These are phyloP conservation scores for Synergus itoensis DNA, from an alignment of 2,888 invertebrate species.

Conservation along the genomic window DNA sequence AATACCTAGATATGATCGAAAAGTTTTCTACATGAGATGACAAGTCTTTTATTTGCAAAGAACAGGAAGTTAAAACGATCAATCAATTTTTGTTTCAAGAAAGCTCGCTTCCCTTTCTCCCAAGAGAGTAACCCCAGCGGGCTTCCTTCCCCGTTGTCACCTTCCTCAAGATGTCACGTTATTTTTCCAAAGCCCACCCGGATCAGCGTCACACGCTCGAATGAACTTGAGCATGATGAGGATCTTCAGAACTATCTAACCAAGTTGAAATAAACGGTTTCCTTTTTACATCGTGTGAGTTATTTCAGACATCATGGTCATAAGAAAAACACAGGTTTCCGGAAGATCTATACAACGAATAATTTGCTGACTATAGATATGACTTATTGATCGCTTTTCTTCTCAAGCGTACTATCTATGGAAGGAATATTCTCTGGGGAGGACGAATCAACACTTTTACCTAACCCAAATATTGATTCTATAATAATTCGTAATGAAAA, in stretches of 20 bases:
- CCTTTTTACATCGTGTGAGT: constrained; percentile 14
- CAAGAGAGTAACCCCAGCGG: neutral
- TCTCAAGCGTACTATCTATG: neutral
- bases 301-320: constrained; percentile 15
- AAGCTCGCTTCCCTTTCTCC: constrained; percentile 1
- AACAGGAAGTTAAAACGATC: constrained; percentile 39
- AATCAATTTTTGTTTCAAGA: constrained; percentile 39
- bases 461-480: neutral
- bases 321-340: constrained; percentile 36
- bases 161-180: constrained; percentile 40
- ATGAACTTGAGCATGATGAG: constrained; percentile 39
- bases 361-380: constrained; percentile 9
- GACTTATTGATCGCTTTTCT: constrained; percentile 17
- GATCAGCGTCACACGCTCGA: constrained; percentile 41
- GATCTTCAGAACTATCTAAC: constrained; percentile 38
- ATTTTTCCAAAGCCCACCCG: constrained; percentile 34
- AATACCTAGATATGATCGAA: neutral
- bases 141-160: constrained; percentile 29
- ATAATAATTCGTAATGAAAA: neutral
- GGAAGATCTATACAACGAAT: constrained; percentile 1
- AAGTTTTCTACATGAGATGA: constrained; percentile 7
- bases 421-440: neutral
- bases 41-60: constrained; percentile 28
- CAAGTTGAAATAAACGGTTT: constrained; percentile 34
- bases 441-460: too few species aligned